phyloP scores from a whole-genome alignment of 2,888 invertebrate species.

The Ichneumoninae sp. region DNA sequence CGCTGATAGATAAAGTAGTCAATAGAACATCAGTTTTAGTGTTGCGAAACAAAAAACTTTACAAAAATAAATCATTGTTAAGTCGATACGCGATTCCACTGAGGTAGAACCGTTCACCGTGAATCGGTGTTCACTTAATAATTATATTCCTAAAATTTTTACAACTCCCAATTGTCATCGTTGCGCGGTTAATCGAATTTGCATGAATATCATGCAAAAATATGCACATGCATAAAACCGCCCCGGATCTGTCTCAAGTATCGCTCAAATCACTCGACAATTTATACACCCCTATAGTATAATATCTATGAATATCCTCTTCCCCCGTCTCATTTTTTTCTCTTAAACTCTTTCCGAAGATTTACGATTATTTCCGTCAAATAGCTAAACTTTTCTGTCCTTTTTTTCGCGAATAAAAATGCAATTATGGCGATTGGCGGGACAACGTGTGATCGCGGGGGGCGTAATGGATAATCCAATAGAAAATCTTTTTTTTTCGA shows the following conservation, averaged over 20 bases:
- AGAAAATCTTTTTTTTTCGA: constrained; percentile 31
- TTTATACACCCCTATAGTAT: constrained; percentile 41
- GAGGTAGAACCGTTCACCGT: constrained; percentile 65
- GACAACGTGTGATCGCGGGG: constrained; percentile 30
- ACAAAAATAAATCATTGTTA: constrained; percentile 7
- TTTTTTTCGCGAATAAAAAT: constrained; percentile 37
- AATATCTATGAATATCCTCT: constrained; percentile 44
- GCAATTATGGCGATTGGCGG: constrained; percentile 48
- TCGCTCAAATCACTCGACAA: constrained; percentile 35
- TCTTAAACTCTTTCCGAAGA: constrained; percentile 27
- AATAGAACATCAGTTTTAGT: not conserved
- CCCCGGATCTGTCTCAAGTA: constrained; percentile 14
- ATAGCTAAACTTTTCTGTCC: not conserved
- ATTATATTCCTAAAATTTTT: constrained; percentile 51
- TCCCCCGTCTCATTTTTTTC: not conserved
- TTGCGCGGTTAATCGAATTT: constrained; percentile 34
- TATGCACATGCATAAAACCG: constrained; percentile 14
- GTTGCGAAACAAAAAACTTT: not conserved
- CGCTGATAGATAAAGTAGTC: not conserved
- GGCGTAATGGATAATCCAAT: constrained; percentile 36
- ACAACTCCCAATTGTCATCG: constrained; percentile 29
- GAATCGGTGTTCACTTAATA: constrained; percentile 64
- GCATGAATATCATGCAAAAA: constrained; percentile 69
- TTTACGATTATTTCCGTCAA: constrained; percentile 36
- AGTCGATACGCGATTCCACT: constrained; percentile 68